Conservation (phyloP, 2,888 invertebrate species). For the Thysanoteuthis rhombus region DNA sequence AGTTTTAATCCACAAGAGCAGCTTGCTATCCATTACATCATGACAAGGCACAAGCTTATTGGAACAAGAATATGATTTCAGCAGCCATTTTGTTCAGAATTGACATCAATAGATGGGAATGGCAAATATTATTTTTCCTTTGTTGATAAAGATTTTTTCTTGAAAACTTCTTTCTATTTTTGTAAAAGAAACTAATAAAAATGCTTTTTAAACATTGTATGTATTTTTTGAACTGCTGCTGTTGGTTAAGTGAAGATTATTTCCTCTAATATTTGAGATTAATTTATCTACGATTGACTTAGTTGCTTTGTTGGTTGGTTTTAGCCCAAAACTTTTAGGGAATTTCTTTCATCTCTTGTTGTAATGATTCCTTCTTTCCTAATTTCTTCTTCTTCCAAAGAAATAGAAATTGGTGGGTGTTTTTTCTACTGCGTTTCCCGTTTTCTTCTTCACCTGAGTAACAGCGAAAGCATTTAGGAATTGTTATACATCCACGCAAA, state of each 20-base stretch:
- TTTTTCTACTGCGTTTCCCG: background rate
- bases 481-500: background rate
- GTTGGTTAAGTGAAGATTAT: background rate
- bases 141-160: background rate
- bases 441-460: background rate
- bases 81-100: background rate
- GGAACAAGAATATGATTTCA: background rate
- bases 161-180: background rate
- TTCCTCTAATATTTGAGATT: background rate
- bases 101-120: background rate
- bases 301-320: background rate
- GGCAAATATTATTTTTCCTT: background rate
- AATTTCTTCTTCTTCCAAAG: background rate
- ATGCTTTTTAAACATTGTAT: background rate
- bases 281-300: background rate
- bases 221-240: background rate
- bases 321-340: no score
- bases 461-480: background rate
- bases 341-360: background rate
- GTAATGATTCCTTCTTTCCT: background rate
- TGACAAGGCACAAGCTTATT: no score
- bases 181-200: background rate
- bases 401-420: background rate
- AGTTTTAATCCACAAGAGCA: no score
- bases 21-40: no score